Evolutionary conservation across 2,888 invertebrate species (phyloP).

Genomic region (Sicus ferrugineus): DNA sequence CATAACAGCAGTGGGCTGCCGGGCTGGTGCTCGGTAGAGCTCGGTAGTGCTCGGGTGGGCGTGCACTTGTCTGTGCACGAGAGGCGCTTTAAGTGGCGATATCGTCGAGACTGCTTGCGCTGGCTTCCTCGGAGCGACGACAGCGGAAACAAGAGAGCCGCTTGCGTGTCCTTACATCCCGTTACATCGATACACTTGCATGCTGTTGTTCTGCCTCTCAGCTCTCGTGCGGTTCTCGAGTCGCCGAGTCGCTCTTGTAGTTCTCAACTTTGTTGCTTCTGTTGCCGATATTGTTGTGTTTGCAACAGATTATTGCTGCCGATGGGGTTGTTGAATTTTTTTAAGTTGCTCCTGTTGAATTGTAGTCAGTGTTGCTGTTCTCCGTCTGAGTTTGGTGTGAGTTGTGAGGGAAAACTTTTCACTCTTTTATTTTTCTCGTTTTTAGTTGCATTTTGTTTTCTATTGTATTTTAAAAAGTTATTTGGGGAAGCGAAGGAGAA

Average conservation of each 20-base stretch:
- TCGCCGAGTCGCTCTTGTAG: neutral
- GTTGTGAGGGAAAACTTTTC: no score
- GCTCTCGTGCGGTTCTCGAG: neutral
- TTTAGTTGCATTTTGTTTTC: neutral
- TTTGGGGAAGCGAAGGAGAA: neutral
- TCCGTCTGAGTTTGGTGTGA: no score
- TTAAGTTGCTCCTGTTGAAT: no score
- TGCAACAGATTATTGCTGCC: no score
- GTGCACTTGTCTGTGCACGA: neutral
- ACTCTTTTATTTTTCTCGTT: neutral
- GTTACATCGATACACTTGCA: neutral
- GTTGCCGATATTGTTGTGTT: neutral
- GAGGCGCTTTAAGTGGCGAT: neutral
- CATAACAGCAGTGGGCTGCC: slow-evolving; percentile 1
- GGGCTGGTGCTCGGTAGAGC: neutral
- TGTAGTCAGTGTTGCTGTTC: no score
- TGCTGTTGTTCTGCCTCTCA: neutral
- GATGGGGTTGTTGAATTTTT: neutral
- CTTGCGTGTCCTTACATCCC: no score
- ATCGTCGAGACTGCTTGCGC: neutral
- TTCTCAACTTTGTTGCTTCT: neutral
- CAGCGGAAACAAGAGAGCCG: neutral
- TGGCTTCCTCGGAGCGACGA: neutral
- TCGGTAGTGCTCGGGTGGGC: slow-evolving; percentile 11
- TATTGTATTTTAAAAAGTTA: neutral